Base-by-base conservation (phyloP, 1,140 invertebrate genomes). In the Apocrypta bakeri region DNA sequence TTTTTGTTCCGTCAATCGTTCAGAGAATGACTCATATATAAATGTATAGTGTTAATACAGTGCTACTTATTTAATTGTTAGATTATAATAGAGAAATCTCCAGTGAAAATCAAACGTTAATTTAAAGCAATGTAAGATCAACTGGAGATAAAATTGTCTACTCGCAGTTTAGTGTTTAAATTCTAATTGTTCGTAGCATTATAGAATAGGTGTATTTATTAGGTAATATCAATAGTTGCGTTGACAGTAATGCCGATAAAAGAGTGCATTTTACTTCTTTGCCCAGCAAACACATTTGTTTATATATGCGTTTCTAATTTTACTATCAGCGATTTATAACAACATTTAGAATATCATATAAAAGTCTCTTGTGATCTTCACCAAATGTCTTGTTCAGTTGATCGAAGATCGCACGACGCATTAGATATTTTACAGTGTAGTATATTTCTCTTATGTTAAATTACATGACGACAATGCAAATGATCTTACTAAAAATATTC, bases 271-370 rank as follows among this genome's bases (percentile, higher is more conserved):
- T 31, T 3, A 9, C 31, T 33, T 17, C 33, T 37, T 1, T n/a
- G n/a, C 72, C 63, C 64, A 77, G 68, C 12, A 61, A 82, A 61
- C 66, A 12, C 17, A 61, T 71, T 82, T 82, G 72, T 66, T 81
- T 29, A 76, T 40, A n/a, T n/a, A 68, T 40, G 29, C n/a, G 27
- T n/a, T 12, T 79, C 24, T 72, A 27, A 79, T 64, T 74, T 64
- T 29, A 11, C 40, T 66, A 66, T 24, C 11, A 2, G 68, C 9
- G 12, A 17, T 75, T 68, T 75, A 63, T 75, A 21, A 8, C 33
- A 74, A 66, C 14, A 66, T 74, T 31, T 1, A 77, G 12, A 14
- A 61, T 71, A 37, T 77, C 77, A 9, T 68, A 68, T 25, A 76
- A 63, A 71, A 82, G 0, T 33, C 42, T 77, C 17, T 4, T 56